Evolutionary conservation across 1,140 invertebrate genomes (phyloP).

Genomic region (Hestina assimilis): DNA sequence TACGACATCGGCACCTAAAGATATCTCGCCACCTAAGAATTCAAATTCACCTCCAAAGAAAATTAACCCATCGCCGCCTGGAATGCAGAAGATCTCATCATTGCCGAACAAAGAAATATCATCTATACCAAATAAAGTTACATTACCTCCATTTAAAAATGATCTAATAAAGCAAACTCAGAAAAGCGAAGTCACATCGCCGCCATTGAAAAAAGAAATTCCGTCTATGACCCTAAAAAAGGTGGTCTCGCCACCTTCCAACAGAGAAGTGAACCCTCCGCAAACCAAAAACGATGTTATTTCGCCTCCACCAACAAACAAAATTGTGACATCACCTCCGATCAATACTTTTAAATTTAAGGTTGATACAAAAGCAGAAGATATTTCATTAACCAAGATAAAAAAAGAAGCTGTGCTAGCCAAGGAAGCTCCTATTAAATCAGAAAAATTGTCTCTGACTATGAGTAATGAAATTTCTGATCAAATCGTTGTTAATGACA

Average conservation of each 20-base stretch:
- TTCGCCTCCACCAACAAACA: conserved; percentile 26
- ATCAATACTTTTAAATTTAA: conserved; percentile 36
- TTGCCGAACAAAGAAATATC: conserved; percentile 28
- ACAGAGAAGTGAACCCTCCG: conserved; percentile 20
- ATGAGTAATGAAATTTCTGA: conserved; percentile 30
- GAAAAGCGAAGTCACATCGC: conserved; percentile 19
- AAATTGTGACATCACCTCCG: conserved; percentile 24
- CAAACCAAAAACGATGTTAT: conserved; percentile 21
- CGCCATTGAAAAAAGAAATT: conserved; percentile 26
- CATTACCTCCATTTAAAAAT: conserved; percentile 14
- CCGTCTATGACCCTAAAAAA: conserved; percentile 27
- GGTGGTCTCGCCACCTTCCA: conserved; percentile 13
- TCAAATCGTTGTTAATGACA: conserved; percentile 24
- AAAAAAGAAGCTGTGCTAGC: conserved; percentile 40
- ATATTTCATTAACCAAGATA: conserved; percentile 33
- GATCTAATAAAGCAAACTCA: conserved; percentile 3
- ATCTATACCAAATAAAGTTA: conserved; percentile 14
- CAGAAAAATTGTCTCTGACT: conserved; percentile 48
- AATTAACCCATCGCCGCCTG: conserved; percentile 8
- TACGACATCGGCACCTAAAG: conserved; percentile 17
- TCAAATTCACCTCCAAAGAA: conserved; percentile 20
- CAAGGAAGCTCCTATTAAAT: conserved; percentile 45
- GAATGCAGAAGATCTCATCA: conserved; percentile 23
- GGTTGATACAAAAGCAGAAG: conserved; percentile 40
- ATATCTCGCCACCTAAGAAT: conserved; percentile 20